Conservation (phyloP, 2,113 vertebrate genomes). For the Paralichthys olivaceus region DNA sequence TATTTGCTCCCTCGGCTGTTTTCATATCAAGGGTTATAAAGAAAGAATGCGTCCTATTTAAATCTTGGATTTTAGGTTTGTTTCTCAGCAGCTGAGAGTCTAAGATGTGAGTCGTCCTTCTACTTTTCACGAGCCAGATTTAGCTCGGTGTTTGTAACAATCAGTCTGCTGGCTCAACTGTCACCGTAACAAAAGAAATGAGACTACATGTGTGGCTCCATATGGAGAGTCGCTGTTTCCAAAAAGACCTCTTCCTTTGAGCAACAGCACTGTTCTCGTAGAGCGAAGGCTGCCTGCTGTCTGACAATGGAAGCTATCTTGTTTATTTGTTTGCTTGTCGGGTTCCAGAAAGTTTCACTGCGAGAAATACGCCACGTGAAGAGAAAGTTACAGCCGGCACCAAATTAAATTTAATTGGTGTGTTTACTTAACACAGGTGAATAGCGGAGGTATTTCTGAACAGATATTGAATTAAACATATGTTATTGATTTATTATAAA, state of each 20-base stretch:
- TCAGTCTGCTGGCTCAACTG: constrained; percentile 1
- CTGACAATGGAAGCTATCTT: constrained; percentile 18
- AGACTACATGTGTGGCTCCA: neutral
- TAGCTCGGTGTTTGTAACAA: constrained; percentile 21
- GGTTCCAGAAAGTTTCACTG: constrained; percentile 26
- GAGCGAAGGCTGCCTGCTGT: constrained; percentile 19
- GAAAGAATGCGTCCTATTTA: neutral
- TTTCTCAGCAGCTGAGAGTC: neutral
- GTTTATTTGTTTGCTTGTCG: constrained; percentile 38
- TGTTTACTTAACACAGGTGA: neutral
- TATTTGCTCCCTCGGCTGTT: constrained; percentile 9
- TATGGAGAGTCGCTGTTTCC: neutral
- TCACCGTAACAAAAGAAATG: neutral
- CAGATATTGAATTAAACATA: neutral
- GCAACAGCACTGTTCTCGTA: constrained; percentile 3
- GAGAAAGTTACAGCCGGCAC: constrained; percentile 1
- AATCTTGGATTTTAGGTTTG: constrained; percentile 10
- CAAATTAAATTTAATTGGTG: constrained; percentile 20
- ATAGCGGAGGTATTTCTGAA: neutral
- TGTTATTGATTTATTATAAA: too few species aligned
- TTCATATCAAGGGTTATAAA: constrained; percentile 22
- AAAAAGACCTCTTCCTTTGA: constrained; percentile 44
- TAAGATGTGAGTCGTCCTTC: neutral
- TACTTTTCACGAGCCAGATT: neutral
- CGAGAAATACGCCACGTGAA: constrained; percentile 9